A percentile compares a stretch with the other conserved stretches of the same genome.
Evolutionary conservation across 2,888 invertebrate genomes (phyloP).

Genomic region (Venusia cambrica): DNA sequence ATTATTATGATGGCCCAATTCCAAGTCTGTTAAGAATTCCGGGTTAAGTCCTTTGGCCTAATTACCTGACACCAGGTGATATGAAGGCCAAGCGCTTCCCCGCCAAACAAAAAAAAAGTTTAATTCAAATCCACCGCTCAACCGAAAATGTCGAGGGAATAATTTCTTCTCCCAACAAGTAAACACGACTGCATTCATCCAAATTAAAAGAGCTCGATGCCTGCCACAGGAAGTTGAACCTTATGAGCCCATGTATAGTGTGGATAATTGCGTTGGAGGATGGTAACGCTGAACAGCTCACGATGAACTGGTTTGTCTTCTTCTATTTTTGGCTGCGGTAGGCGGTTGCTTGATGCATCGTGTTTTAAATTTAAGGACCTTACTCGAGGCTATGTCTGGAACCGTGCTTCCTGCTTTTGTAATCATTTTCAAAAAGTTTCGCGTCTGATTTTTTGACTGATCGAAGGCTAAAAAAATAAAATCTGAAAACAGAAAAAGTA

Average conservation of each 20-base stretch:
- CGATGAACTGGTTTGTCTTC: conserved; percentile 1
- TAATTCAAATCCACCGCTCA: conserved; percentile 50
- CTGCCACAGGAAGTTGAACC: conserved; percentile 13
- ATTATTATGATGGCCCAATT: too few relatives aligned
- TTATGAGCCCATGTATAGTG: conserved; percentile 5
- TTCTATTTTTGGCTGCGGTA: conserved; percentile 79
- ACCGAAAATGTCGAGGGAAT: conserved; percentile 56
- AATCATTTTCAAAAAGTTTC: conserved; percentile 49
- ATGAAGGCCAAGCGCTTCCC: too few relatives aligned
- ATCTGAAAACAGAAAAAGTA: too few relatives aligned
- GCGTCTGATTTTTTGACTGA: neutral
- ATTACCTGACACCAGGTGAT: too few relatives aligned
- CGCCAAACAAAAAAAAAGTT: too few relatives aligned
- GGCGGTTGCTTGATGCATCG: conserved; percentile 71
- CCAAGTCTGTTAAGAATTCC: too few relatives aligned
- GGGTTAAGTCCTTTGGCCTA: too few relatives aligned
- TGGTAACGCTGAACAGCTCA: neutral
- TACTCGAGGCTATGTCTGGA: conserved; percentile 60
- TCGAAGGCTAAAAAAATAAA: neutral
- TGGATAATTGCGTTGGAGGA: conserved; percentile 14
- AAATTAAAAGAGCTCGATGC: conserved; percentile 23
- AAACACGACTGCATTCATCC: conserved; percentile 49
- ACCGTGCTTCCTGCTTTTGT: conserved; percentile 74
- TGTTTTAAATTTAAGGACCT: conserved; percentile 58
- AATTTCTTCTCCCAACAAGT: conserved; percentile 65